Base-by-base conservation (phyloP, 1,140 invertebrate genomes). In the Listronotus bonariensis region DNA sequence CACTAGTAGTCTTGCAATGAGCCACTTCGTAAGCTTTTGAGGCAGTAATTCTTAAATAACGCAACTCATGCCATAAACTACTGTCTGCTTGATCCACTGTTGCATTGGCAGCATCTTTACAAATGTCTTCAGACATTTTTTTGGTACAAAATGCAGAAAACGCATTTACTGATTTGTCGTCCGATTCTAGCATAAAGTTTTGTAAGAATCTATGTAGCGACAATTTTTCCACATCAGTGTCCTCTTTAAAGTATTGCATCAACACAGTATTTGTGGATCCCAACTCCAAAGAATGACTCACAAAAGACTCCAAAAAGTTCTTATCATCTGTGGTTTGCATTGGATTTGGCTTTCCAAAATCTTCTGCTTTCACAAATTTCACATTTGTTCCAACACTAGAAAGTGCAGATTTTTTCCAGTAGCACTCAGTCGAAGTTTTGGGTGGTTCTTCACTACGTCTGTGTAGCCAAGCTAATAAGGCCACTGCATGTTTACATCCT, bases 41-140 rank as follows among this genome's bases (percentile, higher is more conserved):
- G 36, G 78, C 78, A 34, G 78, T 80, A n/a, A 81, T 68, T 64
- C 78, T 45, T 10, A 74, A 76, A 67, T 77, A 76, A 14, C 76
- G 41, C 10, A 80, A 46, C 61, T 73, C 68, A 74, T 74, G 65
- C 78, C 45, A 51, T 59, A 52, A 7, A n/a, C 17, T 12, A 18
- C 14, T 18, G 2, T 52, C 31, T 20, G 17, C 11, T 26, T 52
- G 49, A 52, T 52, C 31, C 15, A 31, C 26, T 52, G 3, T 52
- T 3, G 31, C 31, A 12, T 14, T 41, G 40, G 40, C 40, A 41
- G 40, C 40, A 41, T 14, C 40, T 14, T 14, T 11, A 14, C 40
- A 41, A 41, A 41, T 11, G 14, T 41, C 40, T 41, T 41, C 40
- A 12, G 40, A 12, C 40, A 41, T 41, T 41, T 41, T 41, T 41